Evolutionary conservation across 2,113 vertebrate species (phyloP), one percentile per base, ranked within the genome.

Genomic region (Oryzias melastigma): DNA sequence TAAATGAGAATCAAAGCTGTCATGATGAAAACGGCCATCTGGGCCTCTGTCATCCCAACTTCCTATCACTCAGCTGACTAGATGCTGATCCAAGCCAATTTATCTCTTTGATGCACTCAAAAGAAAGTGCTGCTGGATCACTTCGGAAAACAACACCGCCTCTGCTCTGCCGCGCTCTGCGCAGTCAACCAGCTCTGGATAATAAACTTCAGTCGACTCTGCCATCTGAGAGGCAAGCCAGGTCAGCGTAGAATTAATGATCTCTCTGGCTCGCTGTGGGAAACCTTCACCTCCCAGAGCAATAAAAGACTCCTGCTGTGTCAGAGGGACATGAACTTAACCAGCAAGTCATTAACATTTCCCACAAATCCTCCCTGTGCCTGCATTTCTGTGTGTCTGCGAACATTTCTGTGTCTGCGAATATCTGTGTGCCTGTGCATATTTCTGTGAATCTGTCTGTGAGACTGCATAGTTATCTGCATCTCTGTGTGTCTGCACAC

Each of bases 231-330:
- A 72, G 40, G 44, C 66, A 56, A 52, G 43, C 58, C 72, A 52
- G 77, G 79, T 84, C 88, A 89, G 59, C 41, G 54, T 67, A 59
- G 75, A 66, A 88, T 83, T 79, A 86, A 88, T 84, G 77, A 81
- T 77, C 78, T 77, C 64, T 75, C 53, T 0, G 60, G 58, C 20
- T 67, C 57, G 51, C 67, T 69, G 51, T 57, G 72, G 57, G 61
- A 80, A 84, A 50, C 47, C 62, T 75, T 58, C 78, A 55, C 64
- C 79, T 78, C 53, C 73, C 55, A 41, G 53, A 35, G 47, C 71
- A 84, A 73, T 84, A 80, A 71, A 35, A 63, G 62, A 71, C 71
- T 52, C 62, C 67, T 41, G 61, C 68, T 73, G 65, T 57, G 5
- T 68, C 74, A 69, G 54, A 80, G 64, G 60, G 68, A 82, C 65